Evolutionary conservation across 2,888 invertebrate species (phyloP), one percentile per base, ranked within the genome.

Genomic region (Timema cristinae): DNA sequence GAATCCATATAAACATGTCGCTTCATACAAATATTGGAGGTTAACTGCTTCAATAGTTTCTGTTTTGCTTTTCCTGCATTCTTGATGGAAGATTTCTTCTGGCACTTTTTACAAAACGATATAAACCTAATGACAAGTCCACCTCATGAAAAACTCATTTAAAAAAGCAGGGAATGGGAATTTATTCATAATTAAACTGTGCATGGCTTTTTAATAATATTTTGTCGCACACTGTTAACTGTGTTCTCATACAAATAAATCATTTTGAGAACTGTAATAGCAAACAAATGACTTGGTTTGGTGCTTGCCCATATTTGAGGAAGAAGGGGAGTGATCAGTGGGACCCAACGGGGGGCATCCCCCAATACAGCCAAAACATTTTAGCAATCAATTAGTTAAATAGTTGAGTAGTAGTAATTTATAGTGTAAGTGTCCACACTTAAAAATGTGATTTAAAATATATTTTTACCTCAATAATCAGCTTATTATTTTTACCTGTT

Each of bases 371-470:
- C 71, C 71, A 68, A 54, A 50, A 66, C 52, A 63, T 70, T 52
- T 59, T 15, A 49, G 66, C 52, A 32, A 32, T 32, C 32, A 32
- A 32, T 32, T 32, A 32, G 32, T 32, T 32, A 32, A 32, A 32
- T 32, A 32, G 7, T 51, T 49, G 67, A 67, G 67, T 59, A 47
- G 16, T 47, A 68, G 8, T 16, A 10, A 70, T 52, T 69, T 56
- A 56, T 66, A n/a, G 66, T 73, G 73, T 73, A 73, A 73, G 73
- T 73, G 73, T 73, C 73, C 71, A 71, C 73, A 70, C 73, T 72
- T 63, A 32, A 32, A 32, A 32, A 32, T 32, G 32, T 32, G 32
- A 32, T 32, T 32, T 32, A 32, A 32, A 32, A 32, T 32, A 32
- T 32, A 32, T 32, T 32, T 32, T 32, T 32, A 32, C 32, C 32